phyloP scores from a whole-genome alignment of 2,113 vertebrate genomes.

The Mormoops blainvillei region DNA sequence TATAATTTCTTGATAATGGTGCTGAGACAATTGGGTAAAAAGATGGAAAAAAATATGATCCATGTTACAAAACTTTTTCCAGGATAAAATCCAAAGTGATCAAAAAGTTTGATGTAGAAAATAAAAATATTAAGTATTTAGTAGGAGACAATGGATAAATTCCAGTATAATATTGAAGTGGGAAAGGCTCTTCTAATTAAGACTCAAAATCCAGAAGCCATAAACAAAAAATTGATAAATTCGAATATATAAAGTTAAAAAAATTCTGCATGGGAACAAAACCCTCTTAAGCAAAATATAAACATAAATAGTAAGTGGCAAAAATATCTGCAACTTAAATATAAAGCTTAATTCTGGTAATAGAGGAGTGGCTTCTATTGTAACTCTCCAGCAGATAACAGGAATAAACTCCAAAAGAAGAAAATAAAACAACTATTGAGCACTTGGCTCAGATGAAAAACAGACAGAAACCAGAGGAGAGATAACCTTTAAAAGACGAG shows the following conservation, averaged over 20 bases:
- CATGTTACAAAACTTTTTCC: not conserved
- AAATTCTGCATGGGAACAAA: not conserved
- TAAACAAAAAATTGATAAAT: not conserved
- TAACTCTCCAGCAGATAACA: not conserved
- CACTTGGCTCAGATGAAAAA: not conserved
- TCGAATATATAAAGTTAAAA: not conserved
- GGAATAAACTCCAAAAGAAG: not conserved
- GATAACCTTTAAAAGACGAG: not conserved
- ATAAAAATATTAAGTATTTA: not conserved
- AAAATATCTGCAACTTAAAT: not conserved
- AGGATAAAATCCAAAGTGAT: not conserved
- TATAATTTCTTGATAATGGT: not conserved
- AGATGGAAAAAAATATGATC: not conserved
- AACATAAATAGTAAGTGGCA: not conserved
- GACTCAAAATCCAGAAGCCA: not conserved
- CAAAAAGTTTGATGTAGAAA: not conserved
- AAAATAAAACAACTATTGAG: not conserved
- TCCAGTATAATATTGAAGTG: not conserved
- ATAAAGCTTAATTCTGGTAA: not conserved
- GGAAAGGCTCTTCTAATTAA: not conserved
- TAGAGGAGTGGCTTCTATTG: not conserved
- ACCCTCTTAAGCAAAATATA: not conserved
- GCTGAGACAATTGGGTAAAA: not conserved
- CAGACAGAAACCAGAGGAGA: not conserved
- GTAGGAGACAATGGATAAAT: not conserved